Evolutionary conservation across 2,113 vertebrate genomes (phyloP).

Genomic region (Verasper variegatus): DNA sequence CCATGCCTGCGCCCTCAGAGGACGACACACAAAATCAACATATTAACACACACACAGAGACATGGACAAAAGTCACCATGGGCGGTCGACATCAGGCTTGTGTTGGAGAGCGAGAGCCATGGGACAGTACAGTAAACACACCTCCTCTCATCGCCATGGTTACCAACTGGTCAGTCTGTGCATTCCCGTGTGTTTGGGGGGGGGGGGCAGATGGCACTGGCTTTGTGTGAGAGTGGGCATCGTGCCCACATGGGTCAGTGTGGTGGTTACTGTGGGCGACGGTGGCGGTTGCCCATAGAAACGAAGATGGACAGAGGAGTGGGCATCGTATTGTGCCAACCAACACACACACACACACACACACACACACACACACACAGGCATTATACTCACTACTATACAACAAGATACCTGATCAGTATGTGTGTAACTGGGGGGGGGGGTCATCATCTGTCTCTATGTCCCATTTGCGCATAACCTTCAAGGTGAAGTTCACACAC

Average conservation of each 20-base stretch:
- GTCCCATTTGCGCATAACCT: conserved; percentile 42
- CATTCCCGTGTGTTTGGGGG: conserved; percentile 26
- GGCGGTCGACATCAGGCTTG: conserved; percentile 49
- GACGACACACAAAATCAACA: conserved; percentile 9
- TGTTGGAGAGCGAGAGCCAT: conserved; percentile 38
- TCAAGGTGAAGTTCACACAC: conserved; percentile 54
- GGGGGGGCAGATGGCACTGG: conserved; percentile 51
- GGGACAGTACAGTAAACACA: conserved; percentile 45
- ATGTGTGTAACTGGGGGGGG: conserved; percentile 3
- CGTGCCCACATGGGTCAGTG: conserved; percentile 53
- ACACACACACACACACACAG: conserved; percentile 7
- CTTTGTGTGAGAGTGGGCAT: conserved; percentile 64
- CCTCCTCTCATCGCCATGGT: conserved; percentile 52
- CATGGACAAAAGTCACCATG: conserved; percentile 57
- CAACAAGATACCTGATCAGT: conserved; percentile 30
- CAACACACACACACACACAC: conserved; percentile 14
- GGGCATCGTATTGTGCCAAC: conserved; percentile 48
- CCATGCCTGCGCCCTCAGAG: conserved; percentile 12
- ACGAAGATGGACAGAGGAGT: conserved; percentile 47
- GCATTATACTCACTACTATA: not conserved
- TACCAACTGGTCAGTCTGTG: conserved; percentile 64
- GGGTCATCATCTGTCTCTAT: conserved; percentile 35
- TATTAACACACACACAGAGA: conserved; percentile 12
- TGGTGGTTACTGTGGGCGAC: conserved; percentile 60
- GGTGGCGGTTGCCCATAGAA: conserved; percentile 46